phyloP scores from a whole-genome alignment of 2,888 invertebrate species.

The Leucania comma region DNA sequence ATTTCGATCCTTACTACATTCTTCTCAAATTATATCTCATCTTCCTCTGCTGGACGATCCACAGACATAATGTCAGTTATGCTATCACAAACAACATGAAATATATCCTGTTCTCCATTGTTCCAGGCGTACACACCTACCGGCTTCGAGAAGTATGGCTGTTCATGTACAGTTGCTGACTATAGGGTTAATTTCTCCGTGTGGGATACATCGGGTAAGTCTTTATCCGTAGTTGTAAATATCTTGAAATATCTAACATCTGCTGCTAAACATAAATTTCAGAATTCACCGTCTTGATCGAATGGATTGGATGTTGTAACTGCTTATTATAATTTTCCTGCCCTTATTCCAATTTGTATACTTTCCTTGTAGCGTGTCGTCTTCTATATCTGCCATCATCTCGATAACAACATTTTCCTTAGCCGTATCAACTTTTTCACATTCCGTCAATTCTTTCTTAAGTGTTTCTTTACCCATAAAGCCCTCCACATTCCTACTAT shows the following conservation, averaged over 20 bases:
- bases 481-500: too few relatives aligned
- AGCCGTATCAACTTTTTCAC: too few relatives aligned
- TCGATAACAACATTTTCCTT: too few relatives aligned
- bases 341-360: too few relatives aligned
- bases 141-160: slow-evolving; percentile 92
- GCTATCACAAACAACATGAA: neutral
- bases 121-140: slow-evolving; percentile 92
- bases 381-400: too few relatives aligned
- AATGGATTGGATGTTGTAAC: neutral
- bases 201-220: slow-evolving; percentile 92
- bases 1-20: too few relatives aligned
- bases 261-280: neutral
- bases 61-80: neutral
- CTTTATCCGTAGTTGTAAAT: neutral
- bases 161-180: slow-evolving; percentile 90
- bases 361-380: too few relatives aligned
- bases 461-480: too few relatives aligned
- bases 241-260: neutral
- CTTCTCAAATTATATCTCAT: neutral
- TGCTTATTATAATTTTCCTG: too few relatives aligned
- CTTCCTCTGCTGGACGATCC: neutral
- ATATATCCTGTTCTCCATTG: slow-evolving; percentile 62
- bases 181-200: slow-evolving; percentile 91
- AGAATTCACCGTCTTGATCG: neutral
- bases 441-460: too few relatives aligned